Conservation (phyloP, 1,140 invertebrate genomes). For the Aphidius ervi region DNA sequence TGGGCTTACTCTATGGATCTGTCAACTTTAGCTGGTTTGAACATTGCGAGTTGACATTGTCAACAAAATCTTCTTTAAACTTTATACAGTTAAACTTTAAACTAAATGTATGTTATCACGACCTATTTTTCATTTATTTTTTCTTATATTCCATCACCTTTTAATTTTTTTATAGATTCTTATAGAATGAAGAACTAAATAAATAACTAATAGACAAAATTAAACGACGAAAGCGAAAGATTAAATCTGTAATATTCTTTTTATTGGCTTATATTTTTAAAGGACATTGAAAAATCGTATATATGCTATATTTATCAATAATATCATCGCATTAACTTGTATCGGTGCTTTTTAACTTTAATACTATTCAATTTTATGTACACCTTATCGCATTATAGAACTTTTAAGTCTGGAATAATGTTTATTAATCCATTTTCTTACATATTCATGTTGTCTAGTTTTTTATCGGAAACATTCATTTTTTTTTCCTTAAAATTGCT, state of each 20-base stretch:
- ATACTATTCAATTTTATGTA: slow-evolving; percentile 41
- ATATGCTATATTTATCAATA: slow-evolving; percentile 33
- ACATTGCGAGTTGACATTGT: no score
- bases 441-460: slow-evolving; percentile 2
- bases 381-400: slow-evolving; percentile 3
- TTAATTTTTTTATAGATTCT: no score
- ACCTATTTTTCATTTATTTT: no score
- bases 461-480: background rate
- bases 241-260: slow-evolving; percentile 48
- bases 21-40: no score
- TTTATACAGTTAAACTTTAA: no score
- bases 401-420: slow-evolving; percentile 8
- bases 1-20: no score
- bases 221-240: slow-evolving; percentile 44
- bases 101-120: no score
- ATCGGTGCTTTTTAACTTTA: slow-evolving; percentile 27
- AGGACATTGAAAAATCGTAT: slow-evolving; percentile 54
- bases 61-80: no score
- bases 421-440: slow-evolving; percentile 2
- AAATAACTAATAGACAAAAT: slow-evolving; percentile 1
- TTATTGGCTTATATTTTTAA: slow-evolving; percentile 47
- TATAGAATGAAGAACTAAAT: no score
- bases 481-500: background rate
- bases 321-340: no score
- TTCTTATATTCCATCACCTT: no score